phyloP scores from a whole-genome alignment of 2,888 invertebrate species.

The Apeira syringaria region DNA sequence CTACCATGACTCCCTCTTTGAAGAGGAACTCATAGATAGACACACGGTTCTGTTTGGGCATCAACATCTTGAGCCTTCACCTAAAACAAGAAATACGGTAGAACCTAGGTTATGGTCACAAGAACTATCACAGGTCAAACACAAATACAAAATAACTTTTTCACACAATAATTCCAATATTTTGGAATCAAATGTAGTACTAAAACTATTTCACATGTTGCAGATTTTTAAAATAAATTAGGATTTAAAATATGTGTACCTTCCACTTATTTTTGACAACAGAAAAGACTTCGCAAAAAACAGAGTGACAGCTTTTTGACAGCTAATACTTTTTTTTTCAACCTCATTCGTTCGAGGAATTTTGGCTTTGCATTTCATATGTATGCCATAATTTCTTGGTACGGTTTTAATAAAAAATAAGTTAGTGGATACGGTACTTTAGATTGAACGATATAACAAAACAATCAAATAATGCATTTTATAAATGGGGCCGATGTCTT shows the following conservation, averaged over 20 bases:
- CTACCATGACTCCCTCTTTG: constrained; percentile 99
- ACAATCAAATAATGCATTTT: too few relatives aligned
- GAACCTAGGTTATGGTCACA: constrained; percentile 45
- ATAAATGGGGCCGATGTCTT: too few relatives aligned
- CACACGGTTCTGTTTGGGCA: constrained; percentile 99
- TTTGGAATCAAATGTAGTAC: background rate
- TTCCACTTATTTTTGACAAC: constrained; percentile 51
- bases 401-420: too few relatives aligned
- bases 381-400: too few relatives aligned
- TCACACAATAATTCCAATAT: background rate
- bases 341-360: too few relatives aligned
- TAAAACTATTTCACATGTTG: constrained; percentile 13
- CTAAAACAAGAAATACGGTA: constrained; percentile 58
- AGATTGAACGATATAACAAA: too few relatives aligned
- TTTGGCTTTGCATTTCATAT: too few relatives aligned
- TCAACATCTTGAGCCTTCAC: constrained; percentile 95
- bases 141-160: constrained; percentile 35
- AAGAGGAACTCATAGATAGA: constrained; percentile 99
- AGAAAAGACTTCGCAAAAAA: constrained; percentile 37
- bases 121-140: constrained; percentile 24
- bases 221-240: constrained; percentile 39
- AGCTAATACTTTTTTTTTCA: too few relatives aligned
- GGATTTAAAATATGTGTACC: constrained; percentile 41
- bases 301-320: too few relatives aligned
- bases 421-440: too few relatives aligned